A percentile compares a stretch with the other conserved stretches of the same genome.
Conservation (phyloP, 2,888 invertebrate species). For the Thera britannica region DNA sequence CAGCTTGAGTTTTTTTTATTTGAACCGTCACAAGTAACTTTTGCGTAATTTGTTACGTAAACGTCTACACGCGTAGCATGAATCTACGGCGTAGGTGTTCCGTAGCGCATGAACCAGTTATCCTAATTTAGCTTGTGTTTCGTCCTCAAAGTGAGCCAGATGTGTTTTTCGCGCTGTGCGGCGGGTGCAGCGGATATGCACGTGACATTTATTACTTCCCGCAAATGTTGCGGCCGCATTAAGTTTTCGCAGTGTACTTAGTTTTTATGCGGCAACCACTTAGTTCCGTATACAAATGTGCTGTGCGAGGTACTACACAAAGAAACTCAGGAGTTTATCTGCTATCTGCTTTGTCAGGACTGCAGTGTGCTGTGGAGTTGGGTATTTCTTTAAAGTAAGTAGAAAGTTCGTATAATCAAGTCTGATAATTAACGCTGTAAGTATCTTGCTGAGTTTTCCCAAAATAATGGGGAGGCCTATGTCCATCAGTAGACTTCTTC, state of each 20-base stretch:
- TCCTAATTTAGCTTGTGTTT: conserved; percentile 3
- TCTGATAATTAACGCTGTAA: too few relatives aligned
- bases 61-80: neutral
- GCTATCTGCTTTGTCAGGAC: conserved; percentile 18
- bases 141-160: conserved; percentile 23
- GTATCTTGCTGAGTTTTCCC: too few relatives aligned
- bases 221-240: conserved; percentile 55
- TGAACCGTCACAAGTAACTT: too few relatives aligned
- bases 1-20: too few relatives aligned
- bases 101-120: conserved; percentile 13
- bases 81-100: conserved; percentile 14
- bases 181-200: conserved; percentile 50
- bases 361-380: conserved; percentile 2
- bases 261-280: conserved; percentile 36
- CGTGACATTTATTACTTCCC: conserved; percentile 61
- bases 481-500: too few relatives aligned
- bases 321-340: conserved; percentile 15
- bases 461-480: too few relatives aligned
- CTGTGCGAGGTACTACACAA: conserved; percentile 19
- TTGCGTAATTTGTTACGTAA: too few relatives aligned
- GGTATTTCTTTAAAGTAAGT: neutral
- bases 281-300: conserved; percentile 32
- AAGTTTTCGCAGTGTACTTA: conserved; percentile 50
- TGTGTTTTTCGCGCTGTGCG: conserved; percentile 38
- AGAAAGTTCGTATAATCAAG: too few relatives aligned